Percentiles rank a stretch among this genome's conserved stretches.
phyloP scores from a whole-genome alignment of 2,113 vertebrate genomes.

The Triplophysa dalaica region DNA sequence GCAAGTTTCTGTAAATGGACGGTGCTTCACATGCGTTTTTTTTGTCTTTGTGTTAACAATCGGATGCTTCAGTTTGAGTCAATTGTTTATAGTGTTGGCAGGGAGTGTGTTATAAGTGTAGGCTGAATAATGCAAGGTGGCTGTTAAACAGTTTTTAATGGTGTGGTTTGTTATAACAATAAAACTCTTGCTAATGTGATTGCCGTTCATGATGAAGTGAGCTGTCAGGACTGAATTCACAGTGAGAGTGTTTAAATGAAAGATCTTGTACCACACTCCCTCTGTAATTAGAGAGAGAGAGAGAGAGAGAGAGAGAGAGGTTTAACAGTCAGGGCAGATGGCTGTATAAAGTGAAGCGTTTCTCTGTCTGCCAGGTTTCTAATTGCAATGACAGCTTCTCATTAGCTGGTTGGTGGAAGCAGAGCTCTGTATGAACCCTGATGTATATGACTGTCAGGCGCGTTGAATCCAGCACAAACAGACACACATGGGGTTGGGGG shows the following conservation, averaged over 20 bases:
- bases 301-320: background rate
- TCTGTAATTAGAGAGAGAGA: slow-evolving; percentile 2
- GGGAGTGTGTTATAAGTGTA: slow-evolving; percentile 7
- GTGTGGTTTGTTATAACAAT: slow-evolving; percentile 12
- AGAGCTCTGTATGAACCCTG: slow-evolving; percentile 51
- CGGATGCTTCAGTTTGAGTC: background rate
- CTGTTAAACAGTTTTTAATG: slow-evolving; percentile 13
- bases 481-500: slow-evolving; percentile 2
- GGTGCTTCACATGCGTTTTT: background rate
- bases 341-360: slow-evolving; percentile 46
- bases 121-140: background rate
- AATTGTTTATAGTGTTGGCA: slow-evolving; percentile 18
- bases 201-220: slow-evolving; percentile 26
- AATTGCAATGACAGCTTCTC: slow-evolving; percentile 56
- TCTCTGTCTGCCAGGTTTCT: slow-evolving; percentile 57
- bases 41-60: background rate
- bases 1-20: background rate
- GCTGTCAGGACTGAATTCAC: slow-evolving; percentile 21
- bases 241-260: slow-evolving; percentile 21
- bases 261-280: background rate
- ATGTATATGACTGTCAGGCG: slow-evolving; percentile 24
- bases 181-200: slow-evolving; percentile 13
- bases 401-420: slow-evolving; percentile 52
- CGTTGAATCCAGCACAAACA: slow-evolving; percentile 4
- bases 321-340: slow-evolving; percentile 41